Conservation (phyloP, 1,140 invertebrate genomes). For the Drosophila equinoxialis region DNA sequence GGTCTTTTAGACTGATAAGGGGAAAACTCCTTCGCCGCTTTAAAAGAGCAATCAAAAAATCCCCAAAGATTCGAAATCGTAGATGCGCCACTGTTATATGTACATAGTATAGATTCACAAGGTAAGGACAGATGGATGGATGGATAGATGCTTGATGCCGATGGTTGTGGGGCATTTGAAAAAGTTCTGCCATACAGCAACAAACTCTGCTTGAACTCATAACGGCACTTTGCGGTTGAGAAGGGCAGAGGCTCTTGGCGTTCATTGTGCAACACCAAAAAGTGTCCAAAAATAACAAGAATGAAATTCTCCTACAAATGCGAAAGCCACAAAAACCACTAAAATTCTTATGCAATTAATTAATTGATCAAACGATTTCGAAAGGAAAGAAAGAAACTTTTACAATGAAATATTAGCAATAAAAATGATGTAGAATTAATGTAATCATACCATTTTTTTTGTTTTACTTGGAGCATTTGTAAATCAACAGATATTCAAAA, state of each 20-base stretch:
- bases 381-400: too few relatives aligned
- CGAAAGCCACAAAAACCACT: not conserved
- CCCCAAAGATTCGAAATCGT: not conserved
- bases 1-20: too few relatives aligned
- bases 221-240: conserved; percentile 46
- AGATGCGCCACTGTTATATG: not conserved
- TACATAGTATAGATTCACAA: not conserved
- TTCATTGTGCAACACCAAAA: conserved; percentile 48
- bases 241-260: conserved; percentile 1
- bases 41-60: not conserved
- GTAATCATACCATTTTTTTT: too few relatives aligned
- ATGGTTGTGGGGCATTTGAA: conserved; percentile 1
- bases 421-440: too few relatives aligned
- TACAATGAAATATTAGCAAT: too few relatives aligned
- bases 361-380: too few relatives aligned
- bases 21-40: too few relatives aligned
- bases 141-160: not conserved
- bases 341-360: not conserved
- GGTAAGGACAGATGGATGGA: not conserved
- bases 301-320: not conserved
- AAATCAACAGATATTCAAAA: too few relatives aligned
- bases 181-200: not conserved
- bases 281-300: conserved; percentile 10
- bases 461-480: too few relatives aligned
- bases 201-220: conserved; percentile 27